Base-by-base conservation (phyloP, 64 coral and sea anemone species). In the Acropora yongei region DNA sequence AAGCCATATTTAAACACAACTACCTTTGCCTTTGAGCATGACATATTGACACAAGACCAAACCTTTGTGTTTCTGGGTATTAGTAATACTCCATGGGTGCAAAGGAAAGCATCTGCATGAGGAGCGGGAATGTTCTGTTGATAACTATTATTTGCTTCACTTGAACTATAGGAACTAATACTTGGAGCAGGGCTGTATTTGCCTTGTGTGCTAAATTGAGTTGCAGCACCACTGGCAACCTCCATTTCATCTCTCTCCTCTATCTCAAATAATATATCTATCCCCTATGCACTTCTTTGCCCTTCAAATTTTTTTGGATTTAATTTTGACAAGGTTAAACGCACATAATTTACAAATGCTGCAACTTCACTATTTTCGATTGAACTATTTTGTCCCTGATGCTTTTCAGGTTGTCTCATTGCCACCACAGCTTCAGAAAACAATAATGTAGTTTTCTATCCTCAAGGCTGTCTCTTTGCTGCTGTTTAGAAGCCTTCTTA, bases 401-500 rank as follows among this genome's bases (percentile, higher is more conserved):
- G 72, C 41, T 42, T 42, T 75, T 75, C 72, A 43, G 72, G 30
- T 41, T 75, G 30, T 41, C 41, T 75, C 39, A 75, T 75, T 41
- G 72, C 72, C 41, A 3, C 41, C 39, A 75, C 72, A 43, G 72
- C 72, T 75, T 84, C 80, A 43, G 80, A 84, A 84, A 84, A 84
- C 19, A 84, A 46, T 49, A 30, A 30, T 84, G 48, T 43, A 84
- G 80, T 46, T 84, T 84, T 68, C 57, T 84, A 30, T 57, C 80
- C 51, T 84, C 80, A 61, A 53, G 80, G 39, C 6, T 40, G 16
- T 84, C 44, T 44, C 44, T 39, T 41, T 43, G 51, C 50, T 61
- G 50, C 44, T 84, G 80, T 68, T 84, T 84, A 43, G 80, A 84
- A 40, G 57, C 19, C 57, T 84, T 84, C 57, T 46, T 84, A 43